These are phyloP conservation scores for Meloe dianella DNA, from an alignment of 2,888 invertebrate species.

Conservation along the genomic window DNA sequence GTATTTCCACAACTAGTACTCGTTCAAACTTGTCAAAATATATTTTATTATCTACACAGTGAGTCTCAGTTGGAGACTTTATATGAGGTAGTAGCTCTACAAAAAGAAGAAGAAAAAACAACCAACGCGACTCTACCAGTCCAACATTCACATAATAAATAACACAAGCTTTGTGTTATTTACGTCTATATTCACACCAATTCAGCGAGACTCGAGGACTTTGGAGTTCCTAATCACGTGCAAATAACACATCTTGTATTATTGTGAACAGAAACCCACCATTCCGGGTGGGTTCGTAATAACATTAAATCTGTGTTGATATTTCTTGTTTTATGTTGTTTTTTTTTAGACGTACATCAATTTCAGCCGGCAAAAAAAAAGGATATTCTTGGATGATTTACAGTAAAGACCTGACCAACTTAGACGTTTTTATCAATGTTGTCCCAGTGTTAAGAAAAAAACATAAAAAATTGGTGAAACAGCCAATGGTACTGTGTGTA, in stretches of 20 bases:
- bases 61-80: neutral
- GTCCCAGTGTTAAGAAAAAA: neutral
- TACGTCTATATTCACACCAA: neutral
- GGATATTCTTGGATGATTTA: neutral
- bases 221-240: neutral
- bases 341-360: too few relatives aligned
- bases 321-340: neutral
- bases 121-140: neutral
- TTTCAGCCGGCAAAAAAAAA: too few relatives aligned
- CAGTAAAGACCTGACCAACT: neutral
- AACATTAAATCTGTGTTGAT: neutral
- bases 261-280: neutral
- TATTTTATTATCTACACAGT: too few relatives aligned
- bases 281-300: neutral
- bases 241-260: neutral
- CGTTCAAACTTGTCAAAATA: too few relatives aligned
- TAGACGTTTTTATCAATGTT: neutral
- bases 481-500: neutral
- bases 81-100: neutral
- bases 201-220: neutral
- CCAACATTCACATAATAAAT: neutral
- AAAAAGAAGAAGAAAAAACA: neutral
- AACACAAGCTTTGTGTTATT: neutral
- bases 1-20: too few relatives aligned
- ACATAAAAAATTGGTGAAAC: too few relatives aligned